These are phyloP conservation scores for Oscheius sp. DNA, from an alignment of 2,888 invertebrate genomes.

Conservation along the genomic window DNA sequence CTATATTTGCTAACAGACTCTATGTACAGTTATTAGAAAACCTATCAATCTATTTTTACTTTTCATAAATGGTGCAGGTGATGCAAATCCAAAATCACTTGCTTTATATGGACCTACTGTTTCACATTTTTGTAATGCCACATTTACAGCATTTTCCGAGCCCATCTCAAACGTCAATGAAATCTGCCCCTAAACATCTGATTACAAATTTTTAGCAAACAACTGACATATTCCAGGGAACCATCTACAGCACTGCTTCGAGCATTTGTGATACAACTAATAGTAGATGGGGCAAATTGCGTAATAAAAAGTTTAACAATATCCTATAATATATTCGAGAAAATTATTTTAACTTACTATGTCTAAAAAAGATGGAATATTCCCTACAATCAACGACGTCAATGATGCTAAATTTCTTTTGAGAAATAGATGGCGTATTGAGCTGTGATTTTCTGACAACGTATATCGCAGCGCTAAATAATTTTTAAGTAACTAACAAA, in stretches of 20 bases:
- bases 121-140: slow-evolving; percentile 39
- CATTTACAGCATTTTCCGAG: slow-evolving; percentile 42
- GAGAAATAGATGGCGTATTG: slow-evolving; percentile 20
- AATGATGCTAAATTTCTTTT: slow-evolving; percentile 46
- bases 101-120: slow-evolving; percentile 42
- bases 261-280: slow-evolving; percentile 40
- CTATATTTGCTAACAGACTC: slow-evolving; percentile 4
- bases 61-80: slow-evolving; percentile 41
- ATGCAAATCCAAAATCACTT: slow-evolving; percentile 39
- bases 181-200: slow-evolving; percentile 44
- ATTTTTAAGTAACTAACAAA: background rate
- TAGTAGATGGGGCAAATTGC: slow-evolving; percentile 40
- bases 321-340: slow-evolving; percentile 35
- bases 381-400: slow-evolving; percentile 43
- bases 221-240: background rate
- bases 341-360: slow-evolving; percentile 39
- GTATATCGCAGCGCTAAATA: slow-evolving; percentile 28
- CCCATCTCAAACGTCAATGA: slow-evolving; percentile 45
- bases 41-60: slow-evolving; percentile 21
- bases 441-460: slow-evolving; percentile 1
- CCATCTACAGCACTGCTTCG: slow-evolving; percentile 42
- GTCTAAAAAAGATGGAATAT: slow-evolving; percentile 48
- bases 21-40: background rate
- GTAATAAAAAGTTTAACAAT: slow-evolving; percentile 40
- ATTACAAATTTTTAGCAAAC: background rate